These are phyloP conservation scores for Muraenolepis orangiensis DNA, from an alignment of 2,797 vertebrate species.

Conservation along the genomic window DNA sequence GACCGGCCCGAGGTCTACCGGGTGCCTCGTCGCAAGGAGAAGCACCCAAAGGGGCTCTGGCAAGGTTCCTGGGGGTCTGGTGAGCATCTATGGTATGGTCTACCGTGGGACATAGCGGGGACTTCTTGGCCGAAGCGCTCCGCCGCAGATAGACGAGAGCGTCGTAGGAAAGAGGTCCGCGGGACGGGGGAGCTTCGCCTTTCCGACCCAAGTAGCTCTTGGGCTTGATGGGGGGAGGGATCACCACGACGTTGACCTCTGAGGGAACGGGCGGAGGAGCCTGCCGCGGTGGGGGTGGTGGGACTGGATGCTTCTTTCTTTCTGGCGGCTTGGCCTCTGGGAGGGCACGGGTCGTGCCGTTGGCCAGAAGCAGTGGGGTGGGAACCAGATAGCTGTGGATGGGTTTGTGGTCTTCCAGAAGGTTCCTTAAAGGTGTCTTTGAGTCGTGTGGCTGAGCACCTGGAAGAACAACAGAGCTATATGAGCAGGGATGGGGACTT, in stretches of 20 bases:
- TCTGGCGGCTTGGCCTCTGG: constrained; percentile 20
- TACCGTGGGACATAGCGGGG: constrained; percentile 55
- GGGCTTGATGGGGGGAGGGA: constrained; percentile 48
- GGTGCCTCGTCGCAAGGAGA: not conserved
- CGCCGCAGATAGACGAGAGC: constrained; percentile 66
- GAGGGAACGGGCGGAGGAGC: constrained; percentile 24
- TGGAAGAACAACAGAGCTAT: constrained; percentile 31
- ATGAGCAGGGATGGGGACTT: not conserved
- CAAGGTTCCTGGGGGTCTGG: constrained; percentile 16
- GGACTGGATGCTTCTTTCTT: constrained; percentile 21
- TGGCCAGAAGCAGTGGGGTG: constrained; percentile 66
- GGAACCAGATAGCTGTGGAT: constrained; percentile 64
- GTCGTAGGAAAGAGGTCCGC: constrained; percentile 73
- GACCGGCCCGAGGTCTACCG: constrained; percentile 43
- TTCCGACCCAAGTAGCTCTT: constrained; percentile 31
- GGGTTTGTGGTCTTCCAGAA: constrained; percentile 28
- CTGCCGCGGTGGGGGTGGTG: constrained; percentile 23
- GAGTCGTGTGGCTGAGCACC: constrained; percentile 36
- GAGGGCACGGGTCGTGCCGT: constrained; percentile 15
- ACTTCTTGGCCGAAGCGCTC: constrained; percentile 65
- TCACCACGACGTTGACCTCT: constrained; percentile 49
- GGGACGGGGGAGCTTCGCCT: constrained; percentile 35
- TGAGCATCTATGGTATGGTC: constrained; percentile 60
- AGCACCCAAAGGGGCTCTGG: constrained; percentile 25
- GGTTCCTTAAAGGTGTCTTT: constrained; percentile 29